Base-by-base conservation (phyloP, 2,113 vertebrate species). In the Chelonoidis abingdonii region DNA sequence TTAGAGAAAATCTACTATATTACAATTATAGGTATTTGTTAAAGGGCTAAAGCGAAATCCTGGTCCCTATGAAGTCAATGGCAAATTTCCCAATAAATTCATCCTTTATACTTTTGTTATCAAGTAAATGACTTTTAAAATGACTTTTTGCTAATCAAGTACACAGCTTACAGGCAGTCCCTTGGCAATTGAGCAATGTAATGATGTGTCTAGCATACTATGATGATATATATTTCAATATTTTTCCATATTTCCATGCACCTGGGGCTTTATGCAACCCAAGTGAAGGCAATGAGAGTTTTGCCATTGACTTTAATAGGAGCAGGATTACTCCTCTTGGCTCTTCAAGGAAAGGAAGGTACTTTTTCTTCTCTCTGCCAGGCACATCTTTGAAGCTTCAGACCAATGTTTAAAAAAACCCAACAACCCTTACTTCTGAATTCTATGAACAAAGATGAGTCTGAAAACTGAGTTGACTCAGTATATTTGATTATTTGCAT, bases 361-460 rank as follows among this genome's bases (percentile, higher is more conserved):
- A n/a, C 62, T 69, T 69, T 38, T 69, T 69, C 65, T 69, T 38
- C 17, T 69, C 65, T 69, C 65, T 69, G 35, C 35, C 65, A 69
- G n/a, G 35, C 35, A 69, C 65, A 69, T 6, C 35, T 93, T 97
- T 95, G 90, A 95, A 97, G 94, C 87, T 98, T 98, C 97, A 95
- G 96, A 88, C 47, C 13, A 87, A 50, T 85, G 41, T 87, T 89
- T 89, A 93, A 95, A 93, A 94, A 96, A 97, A 88, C 79, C 47
- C 47, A 96, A 94, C 92, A 97, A 94, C 93, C 47, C 81, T 94
- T 87, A 69, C 89, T 97, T 89, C 57, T 90, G 80, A 92, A 95
- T 91, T 90, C 80, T 90, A 92, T 91, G 75, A 94, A 88, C 14
- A 88, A 72, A 89, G 38, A 85, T 79, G 80, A 86, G 92, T 90